phyloP scores from a whole-genome alignment of 2,888 invertebrate species.

The Eilema sororculum region DNA sequence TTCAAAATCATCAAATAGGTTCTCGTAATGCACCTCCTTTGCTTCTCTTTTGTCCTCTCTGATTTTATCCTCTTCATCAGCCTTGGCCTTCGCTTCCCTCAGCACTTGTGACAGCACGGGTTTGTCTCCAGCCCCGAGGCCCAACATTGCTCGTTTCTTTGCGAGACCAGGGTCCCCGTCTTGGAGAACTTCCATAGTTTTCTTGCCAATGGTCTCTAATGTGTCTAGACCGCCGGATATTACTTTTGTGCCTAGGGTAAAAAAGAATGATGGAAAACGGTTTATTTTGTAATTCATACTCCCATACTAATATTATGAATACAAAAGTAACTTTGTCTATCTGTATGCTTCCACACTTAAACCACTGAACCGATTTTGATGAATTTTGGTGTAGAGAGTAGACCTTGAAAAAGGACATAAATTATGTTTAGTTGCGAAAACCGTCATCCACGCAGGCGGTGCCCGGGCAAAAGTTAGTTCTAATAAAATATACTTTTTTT shows the following conservation, averaged over 20 bases:
- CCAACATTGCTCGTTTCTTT: conserved; percentile 91
- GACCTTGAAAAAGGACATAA: too few species aligned
- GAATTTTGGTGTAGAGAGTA: too few species aligned
- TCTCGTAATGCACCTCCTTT: conserved; percentile 90
- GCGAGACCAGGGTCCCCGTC: conserved; percentile 96
- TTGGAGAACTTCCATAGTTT: conserved; percentile 97
- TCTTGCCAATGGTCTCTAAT: conserved; percentile 96
- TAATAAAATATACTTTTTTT: too few species aligned
- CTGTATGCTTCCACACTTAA: too few species aligned
- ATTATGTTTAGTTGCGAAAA: too few species aligned
- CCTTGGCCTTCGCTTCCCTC: conserved; percentile 91
- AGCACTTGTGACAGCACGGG: conserved; percentile 89
- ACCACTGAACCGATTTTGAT: too few species aligned
- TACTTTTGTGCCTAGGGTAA: conserved; percentile 89
- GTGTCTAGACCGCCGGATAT: conserved; percentile 94
- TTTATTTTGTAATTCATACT: too few species aligned
- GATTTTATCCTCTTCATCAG: conserved; percentile 87
- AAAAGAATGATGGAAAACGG: neutral
- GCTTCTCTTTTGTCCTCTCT: conserved; percentile 81
- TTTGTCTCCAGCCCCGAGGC: conserved; percentile 86
- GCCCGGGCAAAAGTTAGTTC: too few species aligned
- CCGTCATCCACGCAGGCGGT: too few species aligned
- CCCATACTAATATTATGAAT: too few species aligned
- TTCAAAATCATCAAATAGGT: conserved; percentile 95
- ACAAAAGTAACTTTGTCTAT: too few species aligned